Percentiles rank a stretch among this genome's conserved stretches.
Conservation (phyloP, 2,113 vertebrate genomes). For the Silurus meridionalis region DNA sequence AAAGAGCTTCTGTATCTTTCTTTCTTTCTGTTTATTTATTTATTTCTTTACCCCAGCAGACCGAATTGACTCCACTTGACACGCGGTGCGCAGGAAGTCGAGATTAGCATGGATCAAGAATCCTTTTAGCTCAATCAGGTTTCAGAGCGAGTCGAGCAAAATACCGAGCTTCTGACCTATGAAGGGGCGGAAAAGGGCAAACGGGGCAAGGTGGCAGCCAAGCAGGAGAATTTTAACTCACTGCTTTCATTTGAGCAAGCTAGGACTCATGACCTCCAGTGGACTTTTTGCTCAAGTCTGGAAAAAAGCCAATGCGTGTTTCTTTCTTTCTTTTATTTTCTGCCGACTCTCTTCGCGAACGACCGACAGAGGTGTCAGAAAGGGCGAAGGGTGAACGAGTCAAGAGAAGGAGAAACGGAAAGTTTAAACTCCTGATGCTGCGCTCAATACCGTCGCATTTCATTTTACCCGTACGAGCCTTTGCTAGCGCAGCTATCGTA, state of each 20-base stretch:
- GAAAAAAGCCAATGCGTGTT: neutral
- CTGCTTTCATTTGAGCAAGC: neutral
- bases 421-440: neutral
- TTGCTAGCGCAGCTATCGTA: neutral
- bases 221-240: conserved; percentile 11
- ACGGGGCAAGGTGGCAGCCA: neutral
- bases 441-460: neutral
- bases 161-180: neutral
- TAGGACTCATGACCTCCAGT: neutral
- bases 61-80: neutral
- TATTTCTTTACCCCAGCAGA: neutral
- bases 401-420: neutral
- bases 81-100: neutral
- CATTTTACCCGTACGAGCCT: neutral
- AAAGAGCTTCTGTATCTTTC: neutral
- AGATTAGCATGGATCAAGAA: neutral
- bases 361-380: neutral
- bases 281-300: neutral
- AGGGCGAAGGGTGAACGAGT: neutral
- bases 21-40: neutral
- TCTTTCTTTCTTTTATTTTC: neutral
- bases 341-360: neutral
- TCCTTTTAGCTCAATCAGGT: neutral
- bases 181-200: neutral
- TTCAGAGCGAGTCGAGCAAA: neutral